Percentiles rank a stretch among this genome's conserved stretches.
Evolutionary conservation across 2,888 invertebrate genomes (phyloP).

Genomic region (Chloroclystis v-ata): DNA sequence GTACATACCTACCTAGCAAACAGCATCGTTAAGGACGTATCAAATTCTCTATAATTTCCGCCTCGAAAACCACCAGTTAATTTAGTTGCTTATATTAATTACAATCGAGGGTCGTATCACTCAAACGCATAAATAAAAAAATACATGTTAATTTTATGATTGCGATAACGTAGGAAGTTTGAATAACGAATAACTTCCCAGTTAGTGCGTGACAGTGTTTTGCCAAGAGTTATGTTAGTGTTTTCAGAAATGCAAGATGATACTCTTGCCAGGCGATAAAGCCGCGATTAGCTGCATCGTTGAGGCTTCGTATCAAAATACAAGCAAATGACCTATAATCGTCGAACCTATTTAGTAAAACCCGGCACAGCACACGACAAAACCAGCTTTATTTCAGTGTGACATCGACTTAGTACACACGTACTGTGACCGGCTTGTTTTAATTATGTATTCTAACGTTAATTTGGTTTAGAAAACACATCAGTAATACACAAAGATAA

Average conservation of each 20-base stretch:
- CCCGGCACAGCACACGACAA: background rate
- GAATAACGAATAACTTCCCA: too few relatives aligned
- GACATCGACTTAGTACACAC: slow-evolving; percentile 1
- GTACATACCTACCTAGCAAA: too few relatives aligned
- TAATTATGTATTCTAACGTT: too few relatives aligned
- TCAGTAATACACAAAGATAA: background rate
- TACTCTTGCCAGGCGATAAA: background rate
- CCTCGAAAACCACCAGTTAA: too few relatives aligned
- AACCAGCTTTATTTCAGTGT: slow-evolving; percentile 1
- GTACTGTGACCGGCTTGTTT: background rate
- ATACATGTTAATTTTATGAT: too few relatives aligned
- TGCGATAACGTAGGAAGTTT: too few relatives aligned
- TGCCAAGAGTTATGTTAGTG: background rate
- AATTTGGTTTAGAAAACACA: too few relatives aligned
- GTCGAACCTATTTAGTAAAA: slow-evolving; percentile 7
- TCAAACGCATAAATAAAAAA: too few relatives aligned
- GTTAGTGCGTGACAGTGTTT: too few relatives aligned
- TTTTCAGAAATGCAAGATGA: background rate
- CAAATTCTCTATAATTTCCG: slow-evolving; percentile 1
- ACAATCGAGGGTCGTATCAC: too few relatives aligned
- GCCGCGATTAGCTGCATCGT: slow-evolving; percentile 7
- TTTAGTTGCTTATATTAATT: too few relatives aligned
- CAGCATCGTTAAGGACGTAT: slow-evolving; percentile 7
- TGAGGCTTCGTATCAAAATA: slow-evolving; percentile 15
- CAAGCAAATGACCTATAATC: slow-evolving; percentile 14